Evolutionary conservation across 2,797 vertebrate genomes (phyloP).

Genomic region (Melanotaenia parkinsoni): DNA sequence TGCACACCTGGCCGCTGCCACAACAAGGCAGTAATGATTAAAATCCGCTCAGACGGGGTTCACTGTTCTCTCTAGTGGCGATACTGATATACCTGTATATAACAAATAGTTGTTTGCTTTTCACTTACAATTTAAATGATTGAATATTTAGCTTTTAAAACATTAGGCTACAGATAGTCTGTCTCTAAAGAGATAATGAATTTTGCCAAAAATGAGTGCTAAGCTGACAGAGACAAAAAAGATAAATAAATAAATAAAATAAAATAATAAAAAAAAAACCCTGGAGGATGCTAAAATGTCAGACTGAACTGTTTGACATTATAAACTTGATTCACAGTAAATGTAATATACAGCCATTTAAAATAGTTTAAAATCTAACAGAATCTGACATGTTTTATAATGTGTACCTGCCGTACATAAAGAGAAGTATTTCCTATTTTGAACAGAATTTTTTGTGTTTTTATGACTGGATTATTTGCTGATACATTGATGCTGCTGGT

Average conservation of each 20-base stretch:
- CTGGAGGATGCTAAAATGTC: background rate
- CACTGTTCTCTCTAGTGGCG: background rate
- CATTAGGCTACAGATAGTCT: background rate
- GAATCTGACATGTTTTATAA: background rate
- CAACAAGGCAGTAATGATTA: background rate
- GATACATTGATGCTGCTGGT: constrained; percentile 32
- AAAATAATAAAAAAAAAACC: too few relatives aligned
- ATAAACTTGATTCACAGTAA: background rate
- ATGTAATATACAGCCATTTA: background rate
- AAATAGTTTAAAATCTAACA: background rate
- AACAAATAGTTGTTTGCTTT: background rate
- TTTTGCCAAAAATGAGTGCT: background rate
- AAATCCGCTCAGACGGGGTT: background rate
- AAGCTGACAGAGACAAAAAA: too few relatives aligned
- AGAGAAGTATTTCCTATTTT: background rate
- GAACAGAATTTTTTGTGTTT: constrained; percentile 14
- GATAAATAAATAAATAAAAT: too few relatives aligned
- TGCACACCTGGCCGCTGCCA: background rate
- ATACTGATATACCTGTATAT: background rate
- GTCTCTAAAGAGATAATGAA: background rate
- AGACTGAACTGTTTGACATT: background rate
- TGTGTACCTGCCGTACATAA: background rate
- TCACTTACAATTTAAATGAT: background rate
- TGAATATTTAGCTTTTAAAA: background rate
- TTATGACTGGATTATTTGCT: constrained; percentile 23